phyloP scores from a whole-genome alignment of 2,113 vertebrate species.

The Pogona vitticeps region DNA sequence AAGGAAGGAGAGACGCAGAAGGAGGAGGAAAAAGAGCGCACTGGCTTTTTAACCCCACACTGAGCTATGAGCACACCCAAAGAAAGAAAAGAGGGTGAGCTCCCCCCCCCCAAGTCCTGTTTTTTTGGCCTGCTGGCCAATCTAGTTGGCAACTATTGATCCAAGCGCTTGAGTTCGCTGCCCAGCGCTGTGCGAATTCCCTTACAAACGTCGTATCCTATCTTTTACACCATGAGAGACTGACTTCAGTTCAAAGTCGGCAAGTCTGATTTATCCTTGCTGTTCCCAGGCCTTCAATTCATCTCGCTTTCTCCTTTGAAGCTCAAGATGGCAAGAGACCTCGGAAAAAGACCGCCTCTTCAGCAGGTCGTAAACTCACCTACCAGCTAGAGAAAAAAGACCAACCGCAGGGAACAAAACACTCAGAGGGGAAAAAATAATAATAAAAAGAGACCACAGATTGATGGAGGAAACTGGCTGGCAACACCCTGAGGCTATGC shows the following conservation, averaged over 20 bases:
- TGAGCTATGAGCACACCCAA: no score
- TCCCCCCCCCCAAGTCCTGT: background rate
- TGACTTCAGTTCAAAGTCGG: background rate
- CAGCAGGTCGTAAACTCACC: constrained; percentile 11
- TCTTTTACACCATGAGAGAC: no score
- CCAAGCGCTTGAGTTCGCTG: background rate
- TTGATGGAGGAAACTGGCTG: background rate
- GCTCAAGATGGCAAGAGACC: background rate
- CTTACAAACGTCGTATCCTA: no score
- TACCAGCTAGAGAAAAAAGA: constrained; percentile 13
- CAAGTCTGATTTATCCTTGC: background rate
- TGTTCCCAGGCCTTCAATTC: no score
- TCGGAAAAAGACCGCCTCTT: background rate
- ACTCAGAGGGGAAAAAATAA: background rate
- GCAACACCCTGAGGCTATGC: fast-evolving
- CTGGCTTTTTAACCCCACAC: no score
- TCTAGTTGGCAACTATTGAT: background rate
- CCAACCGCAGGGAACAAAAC: constrained; percentile 23
- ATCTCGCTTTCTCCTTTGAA: background rate
- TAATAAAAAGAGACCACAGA: no score
- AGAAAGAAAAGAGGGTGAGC: no score
- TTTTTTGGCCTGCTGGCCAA: background rate
- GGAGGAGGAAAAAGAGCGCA: no score
- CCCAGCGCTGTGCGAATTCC: no score
- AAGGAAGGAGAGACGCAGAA: no score